These are phyloP conservation scores for Yoshiicerus persimilis DNA, from an alignment of 1,140 invertebrate species.

Conservation along the genomic window DNA sequence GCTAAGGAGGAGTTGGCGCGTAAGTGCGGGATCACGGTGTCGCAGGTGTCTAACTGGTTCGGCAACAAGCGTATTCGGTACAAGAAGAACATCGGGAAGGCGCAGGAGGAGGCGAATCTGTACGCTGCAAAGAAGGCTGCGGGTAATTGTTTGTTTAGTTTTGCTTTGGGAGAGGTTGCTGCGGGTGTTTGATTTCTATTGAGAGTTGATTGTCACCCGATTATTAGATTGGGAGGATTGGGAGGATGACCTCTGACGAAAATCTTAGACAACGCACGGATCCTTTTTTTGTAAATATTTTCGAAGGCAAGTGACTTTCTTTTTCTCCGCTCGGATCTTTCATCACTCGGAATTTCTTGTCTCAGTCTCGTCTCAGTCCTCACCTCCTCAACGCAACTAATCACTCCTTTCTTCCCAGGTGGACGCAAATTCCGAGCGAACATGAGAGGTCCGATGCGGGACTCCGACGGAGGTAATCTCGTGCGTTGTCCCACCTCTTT, in stretches of 20 bases:
- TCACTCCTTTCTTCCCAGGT: neutral
- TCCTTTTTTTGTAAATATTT: neutral
- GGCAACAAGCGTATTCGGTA: conserved; percentile 99
- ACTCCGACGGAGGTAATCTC: neutral
- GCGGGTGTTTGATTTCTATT: neutral
- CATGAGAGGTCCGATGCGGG: neutral
- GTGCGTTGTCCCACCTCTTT: neutral
- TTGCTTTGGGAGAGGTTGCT: neutral
- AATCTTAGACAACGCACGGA: neutral
- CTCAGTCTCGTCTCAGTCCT: too few relatives aligned
- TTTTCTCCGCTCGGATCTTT: neutral
- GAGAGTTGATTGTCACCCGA: neutral
- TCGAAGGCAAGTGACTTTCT: neutral
- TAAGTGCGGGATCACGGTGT: conserved; percentile 69
- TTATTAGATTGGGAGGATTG: conserved; percentile 9
- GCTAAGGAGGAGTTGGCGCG: conserved; percentile 98
- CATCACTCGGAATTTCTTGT: neutral
- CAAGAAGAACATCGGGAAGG: conserved; percentile 99
- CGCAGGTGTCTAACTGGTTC: conserved; percentile 97
- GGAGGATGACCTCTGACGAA: conserved; percentile 3
- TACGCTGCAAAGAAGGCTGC: conserved; percentile 99
- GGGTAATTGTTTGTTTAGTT: conserved; percentile 59
- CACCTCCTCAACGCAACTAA: neutral
- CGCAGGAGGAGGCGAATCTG: conserved; percentile 98
- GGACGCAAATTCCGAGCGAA: neutral